phyloP scores from a whole-genome alignment of 2,113 vertebrate genomes.

The Poeciliopsis prolifica region DNA sequence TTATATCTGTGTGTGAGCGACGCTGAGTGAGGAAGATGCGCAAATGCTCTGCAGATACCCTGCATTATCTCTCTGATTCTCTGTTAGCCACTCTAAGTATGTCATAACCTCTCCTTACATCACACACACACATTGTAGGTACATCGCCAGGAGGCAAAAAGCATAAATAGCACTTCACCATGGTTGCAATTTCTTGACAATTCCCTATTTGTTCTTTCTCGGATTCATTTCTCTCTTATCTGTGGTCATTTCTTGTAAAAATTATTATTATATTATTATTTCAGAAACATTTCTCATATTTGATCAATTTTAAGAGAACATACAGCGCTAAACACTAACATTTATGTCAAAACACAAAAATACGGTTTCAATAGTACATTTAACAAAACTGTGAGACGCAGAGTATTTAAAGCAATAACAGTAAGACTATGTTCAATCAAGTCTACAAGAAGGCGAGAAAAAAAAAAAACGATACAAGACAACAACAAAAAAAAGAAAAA shows the following conservation, averaged over 20 bases:
- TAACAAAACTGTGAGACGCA: not conserved
- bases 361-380: too few relatives aligned
- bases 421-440: not conserved
- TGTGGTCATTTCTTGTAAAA: not conserved
- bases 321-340: not conserved
- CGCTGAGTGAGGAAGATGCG: conserved; percentile 17
- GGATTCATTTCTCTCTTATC: not conserved
- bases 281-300: not conserved
- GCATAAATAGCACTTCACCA: not conserved
- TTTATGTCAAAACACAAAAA: not conserved
- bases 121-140: not conserved
- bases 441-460: not conserved
- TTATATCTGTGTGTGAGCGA: conserved; percentile 1
- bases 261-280: not conserved
- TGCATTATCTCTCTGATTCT: conserved; percentile 24
- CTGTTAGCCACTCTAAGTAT: conserved; percentile 38
- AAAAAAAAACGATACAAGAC: not conserved
- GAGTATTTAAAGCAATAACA: not conserved
- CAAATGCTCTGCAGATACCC: conserved; percentile 34
- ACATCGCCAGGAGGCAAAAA: not conserved
- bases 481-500: not conserved
- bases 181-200: conserved; percentile 5
- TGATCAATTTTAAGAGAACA: not conserved
- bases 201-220: not conserved
- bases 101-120: conserved; percentile 11